Conservation (phyloP, 2,797 vertebrate species). For the Silurus aristotelis region DNA sequence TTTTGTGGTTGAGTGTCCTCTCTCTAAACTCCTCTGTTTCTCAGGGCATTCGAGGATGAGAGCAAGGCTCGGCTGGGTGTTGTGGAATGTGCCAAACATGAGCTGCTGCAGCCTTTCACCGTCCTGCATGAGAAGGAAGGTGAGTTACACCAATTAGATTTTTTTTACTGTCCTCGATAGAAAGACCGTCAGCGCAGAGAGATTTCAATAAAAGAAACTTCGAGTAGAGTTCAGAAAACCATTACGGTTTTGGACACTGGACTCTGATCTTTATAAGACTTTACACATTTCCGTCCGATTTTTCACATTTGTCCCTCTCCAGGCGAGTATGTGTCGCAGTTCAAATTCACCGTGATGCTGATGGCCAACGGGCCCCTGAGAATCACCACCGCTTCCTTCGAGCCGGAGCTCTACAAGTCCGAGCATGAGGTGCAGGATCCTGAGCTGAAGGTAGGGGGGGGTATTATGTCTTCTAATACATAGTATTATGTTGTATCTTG, state of each 20-base stretch:
- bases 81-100: slow-evolving; percentile 96
- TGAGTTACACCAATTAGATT: slow-evolving; percentile 64
- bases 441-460: slow-evolving; percentile 84
- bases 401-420: slow-evolving; percentile 91
- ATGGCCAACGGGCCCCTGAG: slow-evolving; percentile 95
- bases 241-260: neutral
- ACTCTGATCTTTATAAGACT: neutral
- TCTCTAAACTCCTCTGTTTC: neutral
- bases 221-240: neutral
- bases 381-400: slow-evolving; percentile 88
- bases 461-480: no score
- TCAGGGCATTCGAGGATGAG: slow-evolving; percentile 94
- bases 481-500: neutral
- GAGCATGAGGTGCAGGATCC: slow-evolving; percentile 90
- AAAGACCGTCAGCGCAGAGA: neutral
- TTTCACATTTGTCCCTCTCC: slow-evolving; percentile 23
- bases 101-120: slow-evolving; percentile 93
- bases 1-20: neutral
- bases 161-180: neutral
- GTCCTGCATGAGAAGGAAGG: slow-evolving; percentile 97
- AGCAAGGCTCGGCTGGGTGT: slow-evolving; percentile 93
- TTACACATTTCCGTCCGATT: neutral
- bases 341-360: slow-evolving; percentile 96
- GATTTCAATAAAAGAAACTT: neutral
- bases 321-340: slow-evolving; percentile 96